These are phyloP conservation scores for Platalea minor DNA, from an alignment of 2,797 vertebrate genomes.

Conservation along the genomic window DNA sequence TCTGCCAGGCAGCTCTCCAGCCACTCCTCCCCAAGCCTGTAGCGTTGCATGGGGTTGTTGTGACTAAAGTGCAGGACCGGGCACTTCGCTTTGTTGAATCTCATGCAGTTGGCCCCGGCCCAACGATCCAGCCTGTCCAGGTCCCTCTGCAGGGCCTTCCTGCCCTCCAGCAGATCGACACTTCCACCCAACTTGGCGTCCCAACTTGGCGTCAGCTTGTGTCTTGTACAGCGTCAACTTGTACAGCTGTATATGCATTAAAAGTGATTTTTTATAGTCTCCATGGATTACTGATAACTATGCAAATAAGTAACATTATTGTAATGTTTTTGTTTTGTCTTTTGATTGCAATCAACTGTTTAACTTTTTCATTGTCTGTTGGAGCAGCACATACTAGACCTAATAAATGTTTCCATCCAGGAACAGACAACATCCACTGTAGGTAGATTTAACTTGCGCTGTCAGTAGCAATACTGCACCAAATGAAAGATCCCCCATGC, in stretches of 20 bases:
- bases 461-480: not conserved
- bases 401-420: not conserved
- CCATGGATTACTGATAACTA: not conserved
- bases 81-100: too few species aligned
- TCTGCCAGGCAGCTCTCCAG: too few species aligned
- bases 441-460: not conserved
- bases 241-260: not conserved
- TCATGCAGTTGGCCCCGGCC: too few species aligned
- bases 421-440: not conserved
- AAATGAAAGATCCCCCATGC: not conserved
- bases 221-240: not conserved
- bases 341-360: constrained; percentile 37
- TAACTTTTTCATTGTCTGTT: not conserved
- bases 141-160: too few species aligned
- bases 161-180: too few species aligned
- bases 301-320: not conserved
- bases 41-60: too few species aligned
- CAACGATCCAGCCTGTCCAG: too few species aligned
- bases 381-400: not conserved
- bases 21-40: too few species aligned
- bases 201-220: too few species aligned
- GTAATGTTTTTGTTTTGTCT: not conserved
- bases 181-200: too few species aligned
- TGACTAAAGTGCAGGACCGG: too few species aligned
- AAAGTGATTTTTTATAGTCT: not conserved